Percentiles rank a stretch among this genome's conserved stretches.
Conservation (phyloP, 2,797 vertebrate species). For the Pangasius macronema region DNA sequence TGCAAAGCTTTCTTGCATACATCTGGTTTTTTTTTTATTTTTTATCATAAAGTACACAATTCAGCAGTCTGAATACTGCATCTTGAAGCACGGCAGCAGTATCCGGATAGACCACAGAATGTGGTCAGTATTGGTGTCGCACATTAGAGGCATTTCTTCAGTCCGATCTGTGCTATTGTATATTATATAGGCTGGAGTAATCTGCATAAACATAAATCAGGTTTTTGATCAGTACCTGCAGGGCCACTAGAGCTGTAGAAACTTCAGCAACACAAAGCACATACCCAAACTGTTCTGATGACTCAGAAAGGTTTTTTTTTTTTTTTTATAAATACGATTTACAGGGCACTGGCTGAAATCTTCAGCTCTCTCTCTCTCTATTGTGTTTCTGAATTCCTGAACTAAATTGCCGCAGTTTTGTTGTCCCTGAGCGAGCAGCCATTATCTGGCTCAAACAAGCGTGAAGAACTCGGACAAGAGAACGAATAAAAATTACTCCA, state of each 20-base stretch:
- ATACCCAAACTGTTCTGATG: background rate
- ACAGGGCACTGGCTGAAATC: background rate
- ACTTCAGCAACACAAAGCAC: background rate
- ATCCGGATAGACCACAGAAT: background rate
- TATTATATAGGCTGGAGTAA: conserved; percentile 14
- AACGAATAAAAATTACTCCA: background rate
- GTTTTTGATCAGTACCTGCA: conserved; percentile 8
- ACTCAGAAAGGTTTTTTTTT: background rate
- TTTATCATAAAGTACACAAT: background rate
- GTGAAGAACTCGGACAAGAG: conserved; percentile 2
- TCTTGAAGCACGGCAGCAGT: background rate
- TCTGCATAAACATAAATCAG: conserved; percentile 12
- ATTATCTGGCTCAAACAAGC: conserved; percentile 17
- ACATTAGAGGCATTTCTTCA: background rate
- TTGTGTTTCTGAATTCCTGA: conserved; percentile 12
- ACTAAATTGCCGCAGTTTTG: background rate
- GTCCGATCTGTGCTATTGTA: background rate
- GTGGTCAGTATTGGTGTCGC: background rate
- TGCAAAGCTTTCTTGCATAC: too few relatives aligned
- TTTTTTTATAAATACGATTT: background rate
- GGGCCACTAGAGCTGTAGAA: background rate
- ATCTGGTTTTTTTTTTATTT: too few relatives aligned
- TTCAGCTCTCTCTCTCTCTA: background rate
- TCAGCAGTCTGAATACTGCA: background rate
- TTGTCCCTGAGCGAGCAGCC: background rate